A percentile compares a stretch with the other conserved stretches of the same genome.
These are phyloP conservation scores for Caenorhabditis macrosperma DNA, from an alignment of 2,888 invertebrate species.

Conservation along the genomic window DNA sequence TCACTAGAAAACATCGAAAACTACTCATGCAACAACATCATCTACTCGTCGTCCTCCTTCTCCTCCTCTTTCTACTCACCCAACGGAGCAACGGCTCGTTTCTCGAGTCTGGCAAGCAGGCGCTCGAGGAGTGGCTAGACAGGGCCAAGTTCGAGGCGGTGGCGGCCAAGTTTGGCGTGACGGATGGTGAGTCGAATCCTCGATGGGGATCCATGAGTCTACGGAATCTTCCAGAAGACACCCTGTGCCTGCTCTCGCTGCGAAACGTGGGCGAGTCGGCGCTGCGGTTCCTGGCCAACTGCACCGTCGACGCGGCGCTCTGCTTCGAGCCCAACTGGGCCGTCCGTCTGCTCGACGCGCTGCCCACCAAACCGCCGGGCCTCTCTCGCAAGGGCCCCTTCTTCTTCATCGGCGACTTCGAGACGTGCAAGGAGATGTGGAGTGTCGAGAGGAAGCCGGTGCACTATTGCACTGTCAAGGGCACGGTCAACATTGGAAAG, in stretches of 20 bases:
- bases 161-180: background rate
- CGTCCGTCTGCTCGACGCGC: constrained; percentile 59
- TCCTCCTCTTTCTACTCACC: too few species aligned
- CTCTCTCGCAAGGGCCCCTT: constrained; percentile 66
- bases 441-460: constrained; percentile 2
- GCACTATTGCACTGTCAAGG: constrained; percentile 42
- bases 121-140: background rate
- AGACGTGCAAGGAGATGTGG: constrained; percentile 58
- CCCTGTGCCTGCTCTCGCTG: constrained; percentile 17
- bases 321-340: constrained; percentile 25
- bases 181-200: background rate
- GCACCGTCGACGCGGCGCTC: background rate
- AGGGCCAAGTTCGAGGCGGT: background rate
- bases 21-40: background rate
- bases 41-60: background rate
- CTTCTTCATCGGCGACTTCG: constrained; percentile 70
- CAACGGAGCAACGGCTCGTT: background rate
- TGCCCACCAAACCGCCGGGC: constrained; percentile 63
- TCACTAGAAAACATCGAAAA: too few species aligned
- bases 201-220: background rate
- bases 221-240: constrained; percentile 18
- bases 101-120: background rate
- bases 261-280: constrained; percentile 6
- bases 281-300: background rate
- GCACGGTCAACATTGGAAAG: background rate